Conservation (phyloP, 1,140 invertebrate genomes). For the Bombus waltoni region DNA sequence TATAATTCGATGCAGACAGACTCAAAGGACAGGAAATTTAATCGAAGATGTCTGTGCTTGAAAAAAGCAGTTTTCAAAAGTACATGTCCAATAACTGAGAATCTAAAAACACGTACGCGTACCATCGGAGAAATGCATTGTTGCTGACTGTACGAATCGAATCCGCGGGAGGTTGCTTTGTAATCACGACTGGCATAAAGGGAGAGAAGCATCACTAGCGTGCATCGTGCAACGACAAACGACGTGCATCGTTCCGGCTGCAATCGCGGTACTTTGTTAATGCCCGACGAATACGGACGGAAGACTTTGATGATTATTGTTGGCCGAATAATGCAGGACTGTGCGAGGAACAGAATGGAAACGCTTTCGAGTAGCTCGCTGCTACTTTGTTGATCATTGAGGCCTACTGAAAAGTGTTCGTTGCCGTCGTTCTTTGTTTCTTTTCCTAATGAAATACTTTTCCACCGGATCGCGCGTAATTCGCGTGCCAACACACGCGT, state of each 20-base stretch:
- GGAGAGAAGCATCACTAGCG: conserved; percentile 12
- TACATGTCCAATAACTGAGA: background rate
- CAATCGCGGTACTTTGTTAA: conserved; percentile 51
- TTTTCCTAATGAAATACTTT: background rate
- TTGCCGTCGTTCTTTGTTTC: background rate
- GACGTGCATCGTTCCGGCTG: conserved; percentile 25
- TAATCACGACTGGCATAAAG: conserved; percentile 12
- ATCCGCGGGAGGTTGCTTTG: conserved; percentile 3
- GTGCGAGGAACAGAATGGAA: background rate
- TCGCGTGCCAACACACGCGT: background rate
- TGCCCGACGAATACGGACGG: conserved; percentile 18
- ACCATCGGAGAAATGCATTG: background rate
- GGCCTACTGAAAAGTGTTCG: background rate
- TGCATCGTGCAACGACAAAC: conserved; percentile 29
- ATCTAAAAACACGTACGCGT: too few species aligned
- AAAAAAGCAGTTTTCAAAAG: background rate
- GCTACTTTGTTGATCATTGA: conserved; percentile 36
- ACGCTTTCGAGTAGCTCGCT: background rate
- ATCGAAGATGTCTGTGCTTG: background rate
- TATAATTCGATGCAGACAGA: background rate
- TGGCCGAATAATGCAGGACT: conserved; percentile 25
- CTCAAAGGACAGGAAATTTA: background rate
- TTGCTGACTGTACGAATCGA: background rate
- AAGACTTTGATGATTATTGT: conserved; percentile 46
- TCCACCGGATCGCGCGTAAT: background rate